Evolutionary conservation across 2,888 invertebrate species (phyloP).

Genomic region (Phyto melanocephala): DNA sequence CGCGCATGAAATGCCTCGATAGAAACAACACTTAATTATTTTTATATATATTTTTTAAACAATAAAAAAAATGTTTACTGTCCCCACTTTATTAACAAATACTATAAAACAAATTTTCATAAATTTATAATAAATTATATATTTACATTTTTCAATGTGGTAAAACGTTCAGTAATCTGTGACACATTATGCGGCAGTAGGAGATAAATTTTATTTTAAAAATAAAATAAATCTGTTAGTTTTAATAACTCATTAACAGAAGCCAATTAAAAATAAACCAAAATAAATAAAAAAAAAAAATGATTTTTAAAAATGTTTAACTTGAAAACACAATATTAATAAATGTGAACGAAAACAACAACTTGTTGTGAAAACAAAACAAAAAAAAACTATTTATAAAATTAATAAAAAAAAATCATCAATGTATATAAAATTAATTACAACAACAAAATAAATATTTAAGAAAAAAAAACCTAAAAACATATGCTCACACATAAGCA

Average conservation of each 20-base stretch:
- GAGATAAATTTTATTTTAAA: background rate
- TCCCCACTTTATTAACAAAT: no score
- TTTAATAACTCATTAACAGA: background rate
- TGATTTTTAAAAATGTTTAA: background rate
- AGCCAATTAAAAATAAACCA: background rate
- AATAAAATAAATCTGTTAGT: background rate
- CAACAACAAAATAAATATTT: background rate
- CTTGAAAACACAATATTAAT: background rate
- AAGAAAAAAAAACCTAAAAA: no score
- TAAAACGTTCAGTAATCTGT: background rate
- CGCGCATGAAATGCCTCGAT: no score
- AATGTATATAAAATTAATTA: background rate
- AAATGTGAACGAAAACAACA: slow-evolving; percentile 4
- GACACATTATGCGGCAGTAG: background rate
- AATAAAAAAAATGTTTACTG: no score
- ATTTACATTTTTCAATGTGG: no score
- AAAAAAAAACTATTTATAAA: slow-evolving; percentile 9
- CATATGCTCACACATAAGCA: background rate
- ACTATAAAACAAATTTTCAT: no score
- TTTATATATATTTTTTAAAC: no score
- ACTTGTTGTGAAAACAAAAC: slow-evolving; percentile 15
- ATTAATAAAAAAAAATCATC: background rate
- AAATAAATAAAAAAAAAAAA: background rate
- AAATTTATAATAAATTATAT: no score
- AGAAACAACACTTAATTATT: no score